Percentiles rank a stretch among this genome's conserved stretches.
These are phyloP conservation scores for Himalopsyche phryganea DNA, from an alignment of 1,140 invertebrate species.

Conservation along the genomic window DNA sequence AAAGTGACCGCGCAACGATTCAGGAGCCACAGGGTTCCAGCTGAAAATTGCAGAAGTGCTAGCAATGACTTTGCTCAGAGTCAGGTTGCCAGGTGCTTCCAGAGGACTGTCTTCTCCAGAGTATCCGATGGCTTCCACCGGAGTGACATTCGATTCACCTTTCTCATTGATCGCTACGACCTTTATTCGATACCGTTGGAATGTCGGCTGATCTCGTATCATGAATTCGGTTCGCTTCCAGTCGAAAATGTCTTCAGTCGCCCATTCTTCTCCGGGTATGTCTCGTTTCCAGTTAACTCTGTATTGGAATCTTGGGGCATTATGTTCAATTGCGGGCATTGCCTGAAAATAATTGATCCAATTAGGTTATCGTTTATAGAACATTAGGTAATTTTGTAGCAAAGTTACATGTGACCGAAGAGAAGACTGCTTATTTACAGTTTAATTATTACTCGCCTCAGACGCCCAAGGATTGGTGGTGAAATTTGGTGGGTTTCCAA, in stretches of 20 bases:
- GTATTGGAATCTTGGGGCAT: slow-evolving; percentile 91
- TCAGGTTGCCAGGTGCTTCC: slow-evolving; percentile 82
- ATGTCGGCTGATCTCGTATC: slow-evolving; percentile 85
- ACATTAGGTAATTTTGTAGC: too few relatives aligned
- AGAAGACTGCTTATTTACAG: too few relatives aligned
- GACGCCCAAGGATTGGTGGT: too few relatives aligned
- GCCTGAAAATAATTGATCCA: too few relatives aligned
- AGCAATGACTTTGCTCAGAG: slow-evolving; percentile 66
- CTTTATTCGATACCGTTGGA: slow-evolving; percentile 86
- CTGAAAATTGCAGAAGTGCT: slow-evolving; percentile 75
- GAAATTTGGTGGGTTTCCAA: too few relatives aligned
- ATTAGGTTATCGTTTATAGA: too few relatives aligned
- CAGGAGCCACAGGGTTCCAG: slow-evolving; percentile 75
- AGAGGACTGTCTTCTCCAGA: slow-evolving; percentile 92
- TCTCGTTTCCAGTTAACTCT: slow-evolving; percentile 82
- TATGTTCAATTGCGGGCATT: slow-evolving; percentile 96
- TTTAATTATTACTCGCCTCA: too few relatives aligned
- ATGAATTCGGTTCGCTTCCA: slow-evolving; percentile 67
- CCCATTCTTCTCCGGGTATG: slow-evolving; percentile 70
- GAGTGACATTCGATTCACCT: slow-evolving; percentile 81
- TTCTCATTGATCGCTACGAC: slow-evolving; percentile 87
- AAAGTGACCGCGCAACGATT: slow-evolving; percentile 85
- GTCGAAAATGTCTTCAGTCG: slow-evolving; percentile 69
- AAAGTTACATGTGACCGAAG: too few relatives aligned
- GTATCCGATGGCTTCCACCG: slow-evolving; percentile 81